These are phyloP conservation scores for Nomada ruficornis DNA, from an alignment of 2,888 invertebrate genomes.

Conservation along the genomic window DNA sequence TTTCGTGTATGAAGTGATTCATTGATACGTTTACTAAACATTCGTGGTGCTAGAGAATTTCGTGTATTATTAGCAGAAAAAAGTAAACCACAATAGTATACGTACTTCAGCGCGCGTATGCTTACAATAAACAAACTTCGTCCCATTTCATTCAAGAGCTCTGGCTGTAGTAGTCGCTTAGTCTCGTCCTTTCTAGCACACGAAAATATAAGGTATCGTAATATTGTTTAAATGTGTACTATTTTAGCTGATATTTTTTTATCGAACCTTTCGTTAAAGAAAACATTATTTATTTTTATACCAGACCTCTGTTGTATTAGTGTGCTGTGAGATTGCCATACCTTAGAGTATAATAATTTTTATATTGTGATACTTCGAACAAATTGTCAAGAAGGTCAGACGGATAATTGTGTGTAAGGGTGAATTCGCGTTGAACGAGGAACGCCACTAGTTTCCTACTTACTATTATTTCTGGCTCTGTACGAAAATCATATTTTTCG, in stretches of 20 bases:
- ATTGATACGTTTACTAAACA: constrained; percentile 33
- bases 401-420: constrained; percentile 49
- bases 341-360: constrained; percentile 62
- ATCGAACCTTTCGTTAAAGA: constrained; percentile 47
- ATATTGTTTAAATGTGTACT: constrained; percentile 41
- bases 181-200: constrained; percentile 19
- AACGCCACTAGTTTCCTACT: constrained; percentile 29
- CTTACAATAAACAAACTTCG: neutral
- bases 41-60: constrained; percentile 34
- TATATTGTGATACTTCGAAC: constrained; percentile 75
- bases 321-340: constrained; percentile 76
- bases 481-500: constrained; percentile 48
- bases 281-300: constrained; percentile 77
- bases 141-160: constrained; percentile 15
- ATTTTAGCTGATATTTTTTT: constrained; percentile 47
- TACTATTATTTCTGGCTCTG: constrained; percentile 36
- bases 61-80: constrained; percentile 27
- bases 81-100: neutral
- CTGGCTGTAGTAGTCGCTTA: constrained; percentile 5
- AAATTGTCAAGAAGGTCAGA: constrained; percentile 53
- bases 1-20: constrained; percentile 22
- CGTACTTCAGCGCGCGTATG: neutral
- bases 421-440: constrained; percentile 25
- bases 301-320: constrained; percentile 75
- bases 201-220: constrained; percentile 18